Base-by-base conservation (phyloP, 2,113 vertebrate genomes). In the Casuarius casuarius region DNA sequence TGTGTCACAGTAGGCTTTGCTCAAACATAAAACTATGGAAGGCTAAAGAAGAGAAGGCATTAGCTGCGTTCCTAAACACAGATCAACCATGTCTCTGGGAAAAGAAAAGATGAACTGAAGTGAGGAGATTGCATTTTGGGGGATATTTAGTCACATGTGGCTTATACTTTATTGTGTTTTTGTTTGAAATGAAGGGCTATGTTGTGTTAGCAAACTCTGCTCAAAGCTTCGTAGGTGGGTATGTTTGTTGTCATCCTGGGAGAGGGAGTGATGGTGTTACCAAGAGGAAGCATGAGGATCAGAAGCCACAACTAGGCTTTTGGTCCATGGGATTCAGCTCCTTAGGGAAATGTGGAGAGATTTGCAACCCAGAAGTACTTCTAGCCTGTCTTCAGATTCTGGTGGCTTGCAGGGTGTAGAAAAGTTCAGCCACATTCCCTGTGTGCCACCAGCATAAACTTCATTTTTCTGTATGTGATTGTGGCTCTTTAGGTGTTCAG, bases 261-360 rank as follows among this genome's bases (percentile, higher is more conserved):
- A 29, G 11, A 31, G 56, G 18, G 4, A 75, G 10, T 72, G 46
- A 52, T 49, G 58, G 48, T 70, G 25, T 62, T 92, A 80, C 15
- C 7, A 21, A 48, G 74, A 91, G n/a, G 31, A 94, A 20, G 25
- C 13, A 4, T 29, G 66, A 94, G 18, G 35, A 78, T 72, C 35
- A 35, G 11, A 51, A 83, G 51, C 54, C 3, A 4, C 62, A 61
- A 10, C 16, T n/a, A 33, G 42, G 31, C 35, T 84, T 52, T 84
- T 80, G 23, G 38, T 66, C 66, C 28, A 1, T 61, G 48, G 19
- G 62, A 72, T 86, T 90, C 85, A 59, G 19, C 49, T 38, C 17
- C 29, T 91, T 0, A 0, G 59, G 61, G n/a, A 29, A 3, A 2
- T 2, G 1, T 44, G 59, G 79, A 61, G 40, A 68, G 16, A n/a